Base-by-base conservation (phyloP, 2,888 invertebrate genomes). In the Epinotia demarniana region DNA sequence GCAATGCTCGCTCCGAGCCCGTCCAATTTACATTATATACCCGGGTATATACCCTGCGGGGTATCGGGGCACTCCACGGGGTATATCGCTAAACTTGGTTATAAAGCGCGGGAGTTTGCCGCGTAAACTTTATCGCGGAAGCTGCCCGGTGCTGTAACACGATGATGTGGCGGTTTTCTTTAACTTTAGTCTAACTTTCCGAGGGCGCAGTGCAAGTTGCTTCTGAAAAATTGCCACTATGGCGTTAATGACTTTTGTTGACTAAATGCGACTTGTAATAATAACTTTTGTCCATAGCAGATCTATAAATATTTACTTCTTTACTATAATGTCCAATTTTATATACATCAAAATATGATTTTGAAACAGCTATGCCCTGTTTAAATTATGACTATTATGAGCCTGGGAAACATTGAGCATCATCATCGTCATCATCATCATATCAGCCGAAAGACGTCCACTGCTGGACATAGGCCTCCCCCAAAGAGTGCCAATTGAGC, bases 51-150 rank as follows among this genome's bases (percentile, higher is more conserved):
- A 71, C 84, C 85, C 84, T 81, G 58, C 58, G 57, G 46, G 58
- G 60, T 60, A 69, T 27, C 33, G 9, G 61, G 12, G 33, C 43
- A 27, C 19, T 16, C 67, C 58, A 60, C 58, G 69, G 69, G 69
- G 60, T 58, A 46, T 68, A 58, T 81, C 84, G 85, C 88, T 86
- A 90, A 90, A 89, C 88, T 88, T 88, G 82, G 87, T 86, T 88
- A 88, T 90, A 91, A 92, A 91, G 90, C 91, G 92, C 92, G 92
- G 90, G 91, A 90, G 87, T 89, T 92, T 90, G 90, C 86, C 90
- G 91, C 91, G 88, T 84, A 92, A 92, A 92, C 89, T 92, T 90
- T 91, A 90, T 90, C 86, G 85, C 87, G 79, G 84, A 84, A 85
- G 84, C 83, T 55, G 57, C 27, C 55, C 39, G n/a, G 72, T 46